A percentile compares a stretch with the other conserved stretches of the same genome.
These are phyloP conservation scores for Drosophila kikkawai DNA, from an alignment of 1,140 invertebrate genomes.

Conservation along the genomic window DNA sequence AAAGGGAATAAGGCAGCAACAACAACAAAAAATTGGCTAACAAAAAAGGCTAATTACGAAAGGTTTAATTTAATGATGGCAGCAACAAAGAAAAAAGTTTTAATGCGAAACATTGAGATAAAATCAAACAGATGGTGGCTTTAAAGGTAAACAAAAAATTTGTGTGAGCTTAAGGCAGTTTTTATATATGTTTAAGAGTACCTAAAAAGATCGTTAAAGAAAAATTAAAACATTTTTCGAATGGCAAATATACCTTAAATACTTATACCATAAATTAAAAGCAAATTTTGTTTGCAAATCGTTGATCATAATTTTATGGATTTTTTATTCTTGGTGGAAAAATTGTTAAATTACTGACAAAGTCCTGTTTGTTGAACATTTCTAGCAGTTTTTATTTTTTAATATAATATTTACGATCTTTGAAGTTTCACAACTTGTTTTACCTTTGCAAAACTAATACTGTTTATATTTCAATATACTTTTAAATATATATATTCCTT, in stretches of 20 bases:
- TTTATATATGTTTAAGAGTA: too few species aligned
- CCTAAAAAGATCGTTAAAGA: neutral
- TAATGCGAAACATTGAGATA: slow-evolving; percentile 1
- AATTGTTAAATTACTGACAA: neutral
- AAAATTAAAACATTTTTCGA: neutral
- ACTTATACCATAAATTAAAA: neutral
- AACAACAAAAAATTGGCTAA: neutral
- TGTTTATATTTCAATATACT: neutral
- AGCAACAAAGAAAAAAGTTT: slow-evolving; percentile 12
- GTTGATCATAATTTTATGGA: neutral
- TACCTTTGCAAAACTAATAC: neutral
- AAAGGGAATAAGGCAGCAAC: neutral
- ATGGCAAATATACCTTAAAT: neutral
- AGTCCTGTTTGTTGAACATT: neutral
- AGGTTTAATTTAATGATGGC: slow-evolving; percentile 12
- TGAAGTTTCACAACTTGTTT: neutral
- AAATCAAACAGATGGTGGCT: slow-evolving; percentile 13
- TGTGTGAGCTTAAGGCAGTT: neutral
- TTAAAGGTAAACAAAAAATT: slow-evolving; percentile 4
- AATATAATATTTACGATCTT: too few species aligned
- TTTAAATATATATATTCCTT: neutral
- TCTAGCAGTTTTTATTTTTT: neutral
- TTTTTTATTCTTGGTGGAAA: neutral
- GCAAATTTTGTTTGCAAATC: neutral
- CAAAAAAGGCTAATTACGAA: slow-evolving; percentile 21